A percentile compares a stretch with the other conserved stretches of the same genome.
These are phyloP conservation scores for Pseudomyrmex cubaensis DNA, from an alignment of 1,140 invertebrate genomes.

Conservation along the genomic window DNA sequence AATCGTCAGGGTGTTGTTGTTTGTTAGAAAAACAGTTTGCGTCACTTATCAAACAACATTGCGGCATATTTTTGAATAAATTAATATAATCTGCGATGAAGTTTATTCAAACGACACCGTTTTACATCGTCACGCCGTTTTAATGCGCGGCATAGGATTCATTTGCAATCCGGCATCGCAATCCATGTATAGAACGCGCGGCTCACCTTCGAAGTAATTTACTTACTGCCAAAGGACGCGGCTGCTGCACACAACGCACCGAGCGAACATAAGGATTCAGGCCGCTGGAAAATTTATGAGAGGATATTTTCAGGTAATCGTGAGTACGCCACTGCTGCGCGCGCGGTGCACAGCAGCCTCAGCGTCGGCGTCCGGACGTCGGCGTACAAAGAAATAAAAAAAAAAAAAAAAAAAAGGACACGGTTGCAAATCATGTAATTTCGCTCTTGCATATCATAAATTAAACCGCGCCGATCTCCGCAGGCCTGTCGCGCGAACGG, in stretches of 20 bases:
- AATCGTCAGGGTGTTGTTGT: constrained; percentile 15
- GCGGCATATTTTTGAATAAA: constrained; percentile 13
- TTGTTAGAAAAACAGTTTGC: neutral
- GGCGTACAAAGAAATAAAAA: constrained; percentile 32
- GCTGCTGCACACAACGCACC: constrained; percentile 11
- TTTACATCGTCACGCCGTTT: constrained; percentile 3
- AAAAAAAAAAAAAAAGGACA: constrained; percentile 21
- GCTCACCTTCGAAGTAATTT: constrained; percentile 57
- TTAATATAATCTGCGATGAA: constrained; percentile 6
- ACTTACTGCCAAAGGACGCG: constrained; percentile 63
- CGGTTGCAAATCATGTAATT: constrained; percentile 36
- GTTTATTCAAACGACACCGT: constrained; percentile 5
- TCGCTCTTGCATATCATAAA: constrained; percentile 48
- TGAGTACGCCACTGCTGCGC: constrained; percentile 7
- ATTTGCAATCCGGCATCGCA: neutral
- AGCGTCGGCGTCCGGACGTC: neutral
- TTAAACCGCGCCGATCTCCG: constrained; percentile 8
- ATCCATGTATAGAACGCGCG: neutral
- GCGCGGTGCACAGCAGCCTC: neutral
- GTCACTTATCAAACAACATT: neutral
- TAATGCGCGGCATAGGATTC: neutral
- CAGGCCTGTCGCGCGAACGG: neutral
- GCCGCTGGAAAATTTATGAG: constrained; percentile 59
- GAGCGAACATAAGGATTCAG: constrained; percentile 38
- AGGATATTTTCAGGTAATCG: constrained; percentile 48